Base-by-base conservation (phyloP, 2,797 vertebrate genomes). In the Chaunax sp. region DNA sequence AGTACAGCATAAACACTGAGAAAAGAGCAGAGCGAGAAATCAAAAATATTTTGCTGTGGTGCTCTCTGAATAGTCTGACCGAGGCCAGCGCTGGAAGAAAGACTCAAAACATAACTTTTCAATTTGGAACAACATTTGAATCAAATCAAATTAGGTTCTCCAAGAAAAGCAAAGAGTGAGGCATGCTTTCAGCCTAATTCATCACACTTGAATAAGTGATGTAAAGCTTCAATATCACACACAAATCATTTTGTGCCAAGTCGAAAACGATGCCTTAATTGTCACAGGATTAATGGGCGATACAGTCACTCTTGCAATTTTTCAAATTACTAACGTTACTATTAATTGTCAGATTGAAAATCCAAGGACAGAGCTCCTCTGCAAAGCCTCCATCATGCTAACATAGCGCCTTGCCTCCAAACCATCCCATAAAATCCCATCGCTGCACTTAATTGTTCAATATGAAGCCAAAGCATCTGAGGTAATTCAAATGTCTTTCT, bases 401-500 rank as follows among this genome's bases (percentile, higher is more conserved):
- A 87, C 82, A 86, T 77, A 90, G 88, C 87, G 83, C 87, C 80
- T 82, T 87, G 91, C 92, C 91, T 94, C 84, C 86, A 91, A 93
- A 93, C 90, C 87, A 86, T 87, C 92, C 87, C 86, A 92, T 93
- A 90, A 93, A 93, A 94, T 91, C 92, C 90, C 89, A 93, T 92
- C 69, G 87, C 89, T 86, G 85, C 85, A 80, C 90, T 93, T 95
- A 95, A 95, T 95, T 95, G 93, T 94, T 93, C 90, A 91, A 94
- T 93, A 94, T 92, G 91, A 94, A 93, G 91, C 91, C 90, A 83
- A 88, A 90, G 91, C 93, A 92, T 92, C 88, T 84, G 87, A 92
- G 90, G 90, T 93, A 93, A 94, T 94, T 94, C 91, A 85, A 94
- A 94, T 93, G 91, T 94, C 92, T 93, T 93, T 92, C 91, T 90